These are phyloP conservation scores for Catostylus mosaicus DNA, from an alignment of 30 jellyfish, hydroid and myxozoan genomes.

Conservation along the genomic window DNA sequence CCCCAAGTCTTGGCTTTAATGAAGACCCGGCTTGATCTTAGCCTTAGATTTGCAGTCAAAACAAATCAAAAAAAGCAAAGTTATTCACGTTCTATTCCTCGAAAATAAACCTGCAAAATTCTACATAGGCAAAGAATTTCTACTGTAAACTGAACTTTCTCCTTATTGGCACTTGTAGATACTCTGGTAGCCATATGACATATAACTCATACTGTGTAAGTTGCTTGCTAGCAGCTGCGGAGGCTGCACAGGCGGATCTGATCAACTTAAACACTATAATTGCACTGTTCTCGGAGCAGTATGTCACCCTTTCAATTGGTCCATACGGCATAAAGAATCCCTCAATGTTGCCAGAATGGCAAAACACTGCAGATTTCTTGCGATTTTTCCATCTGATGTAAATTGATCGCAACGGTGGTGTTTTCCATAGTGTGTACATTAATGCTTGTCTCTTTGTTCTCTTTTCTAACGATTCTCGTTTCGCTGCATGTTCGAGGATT, in stretches of 20 bases:
- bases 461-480: conserved; percentile 16
- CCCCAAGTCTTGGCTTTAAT: too few relatives aligned
- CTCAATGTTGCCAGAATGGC: neutral
- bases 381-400: conserved; percentile 41
- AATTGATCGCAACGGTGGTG: conserved; percentile 54
- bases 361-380: neutral
- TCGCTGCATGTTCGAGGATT: conserved; percentile 4
- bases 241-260: conserved; percentile 51
- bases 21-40: too few relatives aligned
- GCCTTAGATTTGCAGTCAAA: too few relatives aligned
- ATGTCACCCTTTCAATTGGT: conserved; percentile 49
- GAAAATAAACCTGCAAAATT: too few relatives aligned
- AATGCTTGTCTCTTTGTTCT: conserved; percentile 8
- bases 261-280: conserved; percentile 35
- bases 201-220: neutral
- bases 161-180: conserved; percentile 23
- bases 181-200: conserved; percentile 57
- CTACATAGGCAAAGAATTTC: too few relatives aligned
- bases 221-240: conserved; percentile 20
- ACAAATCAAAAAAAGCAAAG: too few relatives aligned
- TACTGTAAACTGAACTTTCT: neutral
- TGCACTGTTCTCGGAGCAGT: conserved; percentile 47
- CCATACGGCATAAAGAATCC: conserved; percentile 44
- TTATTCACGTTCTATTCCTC: too few relatives aligned
- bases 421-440: conserved; percentile 11